Conservation (phyloP, 2,888 invertebrate species). For the Amaurobius ferox region DNA sequence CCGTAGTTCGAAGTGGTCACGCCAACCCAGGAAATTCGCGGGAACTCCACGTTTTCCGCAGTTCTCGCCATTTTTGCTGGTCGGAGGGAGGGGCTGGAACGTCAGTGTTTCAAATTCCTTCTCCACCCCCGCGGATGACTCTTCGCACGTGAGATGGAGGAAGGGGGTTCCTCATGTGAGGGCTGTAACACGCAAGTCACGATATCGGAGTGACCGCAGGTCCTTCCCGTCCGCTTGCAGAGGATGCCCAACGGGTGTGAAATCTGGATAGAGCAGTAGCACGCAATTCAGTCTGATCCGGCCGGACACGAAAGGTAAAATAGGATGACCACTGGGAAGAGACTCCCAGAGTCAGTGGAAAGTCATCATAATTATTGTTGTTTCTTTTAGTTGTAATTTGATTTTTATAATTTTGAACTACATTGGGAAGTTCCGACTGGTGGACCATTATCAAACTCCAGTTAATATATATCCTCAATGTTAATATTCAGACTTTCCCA, state of each 20-base stretch:
- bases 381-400: too few species aligned
- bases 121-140: conserved; percentile 35
- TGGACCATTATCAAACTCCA: too few species aligned
- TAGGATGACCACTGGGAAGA: not conserved
- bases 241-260: conserved; percentile 16
- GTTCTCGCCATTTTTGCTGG: conserved; percentile 26
- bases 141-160: conserved; percentile 53
- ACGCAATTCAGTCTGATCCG: not conserved
- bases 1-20: conserved; percentile 3
- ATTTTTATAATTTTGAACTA: too few species aligned
- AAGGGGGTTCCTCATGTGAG: not conserved
- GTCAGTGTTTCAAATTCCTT: conserved; percentile 33
- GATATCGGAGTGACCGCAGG: conserved; percentile 19
- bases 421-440: too few species aligned
- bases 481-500: too few species aligned
- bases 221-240: not conserved
- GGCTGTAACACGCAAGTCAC: conserved; percentile 49
- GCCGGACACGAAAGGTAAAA: not conserved
- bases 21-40: conserved; percentile 18
- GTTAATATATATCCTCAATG: too few species aligned
- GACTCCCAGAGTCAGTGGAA: not conserved
- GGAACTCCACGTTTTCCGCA: conserved; percentile 30
- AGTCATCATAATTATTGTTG: too few species aligned
- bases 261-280: conserved; percentile 9
- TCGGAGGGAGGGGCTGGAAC: conserved; percentile 36